A percentile compares a stretch with the other conserved stretches of the same genome.
phyloP scores from a whole-genome alignment of 53 echinoderm and acorn worm genomes.

The Holothuria leucospilota region DNA sequence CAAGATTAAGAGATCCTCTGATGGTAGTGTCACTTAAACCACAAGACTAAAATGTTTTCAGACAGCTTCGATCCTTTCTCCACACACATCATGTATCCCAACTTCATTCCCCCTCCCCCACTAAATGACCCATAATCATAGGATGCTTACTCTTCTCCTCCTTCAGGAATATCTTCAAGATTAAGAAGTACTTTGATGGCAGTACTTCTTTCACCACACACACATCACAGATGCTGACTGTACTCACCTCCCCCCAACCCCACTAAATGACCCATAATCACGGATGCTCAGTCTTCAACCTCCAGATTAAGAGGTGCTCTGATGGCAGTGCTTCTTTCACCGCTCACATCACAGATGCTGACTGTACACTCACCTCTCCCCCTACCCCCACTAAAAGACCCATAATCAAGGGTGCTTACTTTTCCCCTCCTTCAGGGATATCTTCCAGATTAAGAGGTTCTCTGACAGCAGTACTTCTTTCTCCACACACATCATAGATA shows the following conservation, averaged over 20 bases:
- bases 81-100: conserved; percentile 62
- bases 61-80: conserved; percentile 73
- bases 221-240: conserved; percentile 63
- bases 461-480: conserved; percentile 75
- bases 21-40: conserved; percentile 73
- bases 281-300: too few relatives aligned
- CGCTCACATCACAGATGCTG: too few relatives aligned
- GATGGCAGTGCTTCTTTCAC: too few relatives aligned
- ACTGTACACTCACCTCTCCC: too few relatives aligned
- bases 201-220: conserved; percentile 72
- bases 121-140: too few relatives aligned
- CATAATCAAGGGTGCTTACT: conserved; percentile 51
- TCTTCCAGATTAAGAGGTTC: conserved; percentile 76
- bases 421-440: conserved; percentile 75
- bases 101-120: conserved; percentile 57
- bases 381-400: too few relatives aligned
- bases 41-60: conserved; percentile 68
- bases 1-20: conserved; percentile 72
- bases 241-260: conserved; percentile 4
- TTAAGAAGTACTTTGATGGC: conserved; percentile 72
- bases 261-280: too few relatives aligned
- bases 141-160: conserved; percentile 76
- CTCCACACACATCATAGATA: conserved; percentile 68
- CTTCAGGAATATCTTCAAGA: conserved; percentile 69
- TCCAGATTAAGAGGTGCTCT: too few relatives aligned